These are phyloP conservation scores for Drosophila gaucha DNA, from an alignment of 2,888 invertebrate species.

Conservation along the genomic window DNA sequence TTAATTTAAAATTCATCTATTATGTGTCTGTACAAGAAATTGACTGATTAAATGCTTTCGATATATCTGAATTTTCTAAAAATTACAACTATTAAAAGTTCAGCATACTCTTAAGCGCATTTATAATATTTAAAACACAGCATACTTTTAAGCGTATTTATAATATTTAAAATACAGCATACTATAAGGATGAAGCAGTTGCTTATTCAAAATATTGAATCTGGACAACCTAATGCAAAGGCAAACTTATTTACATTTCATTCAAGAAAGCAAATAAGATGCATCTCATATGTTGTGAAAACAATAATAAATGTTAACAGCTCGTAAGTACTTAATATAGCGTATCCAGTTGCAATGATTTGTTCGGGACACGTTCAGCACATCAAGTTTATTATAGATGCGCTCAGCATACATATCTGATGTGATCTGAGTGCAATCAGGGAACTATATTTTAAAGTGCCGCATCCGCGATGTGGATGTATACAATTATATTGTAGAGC, in stretches of 20 bases:
- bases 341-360: background rate
- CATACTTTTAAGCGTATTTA: slow-evolving; percentile 8
- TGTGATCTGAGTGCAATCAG: slow-evolving; percentile 18
- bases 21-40: too few species aligned
- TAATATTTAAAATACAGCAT: background rate
- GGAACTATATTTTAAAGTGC: slow-evolving; percentile 9
- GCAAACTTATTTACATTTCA: too few species aligned
- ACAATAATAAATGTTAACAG: too few species aligned
- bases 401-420: slow-evolving; percentile 3
- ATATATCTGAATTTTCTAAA: background rate
- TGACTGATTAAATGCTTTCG: too few species aligned
- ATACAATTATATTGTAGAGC: slow-evolving; percentile 8
- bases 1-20: too few species aligned
- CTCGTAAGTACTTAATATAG: too few species aligned
- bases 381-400: slow-evolving; percentile 6
- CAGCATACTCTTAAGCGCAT: background rate
- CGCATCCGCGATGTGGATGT: slow-evolving; percentile 6
- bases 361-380: background rate
- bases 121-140: background rate
- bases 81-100: background rate
- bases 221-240: background rate
- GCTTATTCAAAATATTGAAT: too few species aligned
- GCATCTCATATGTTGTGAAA: too few species aligned
- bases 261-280: too few species aligned
- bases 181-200: background rate